Base-by-base conservation (phyloP, 2,888 invertebrate genomes). In the Hirtodrosophila histrioides region DNA sequence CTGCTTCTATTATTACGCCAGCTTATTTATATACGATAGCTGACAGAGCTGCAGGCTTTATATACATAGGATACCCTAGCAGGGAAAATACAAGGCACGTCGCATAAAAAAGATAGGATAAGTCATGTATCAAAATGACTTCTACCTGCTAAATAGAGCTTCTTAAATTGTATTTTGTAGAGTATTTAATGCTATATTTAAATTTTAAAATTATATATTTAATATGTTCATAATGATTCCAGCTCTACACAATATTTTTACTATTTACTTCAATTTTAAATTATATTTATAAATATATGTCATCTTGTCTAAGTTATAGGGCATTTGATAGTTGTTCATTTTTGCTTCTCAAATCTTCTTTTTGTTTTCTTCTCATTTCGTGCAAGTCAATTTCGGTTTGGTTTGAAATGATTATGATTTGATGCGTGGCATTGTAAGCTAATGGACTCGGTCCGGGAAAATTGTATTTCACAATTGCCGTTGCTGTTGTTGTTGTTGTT, bases 331-430 rank as follows among this genome's bases (percentile, higher is more conserved):
- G 40, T 51, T 11, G 40, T n/a, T 11, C 10, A 50, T 10, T 23
- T 40, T 39, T 29, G 6, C 11, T 5, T 3, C 1, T 37, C 8
- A 45, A 11, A 10, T 57, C 37, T 37, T 41, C 23, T 44, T 35
- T 31, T 6, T 6, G 3, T 35, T 54, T 56, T 45, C 35, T 54
- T 45, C 27, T 37, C 45, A 53, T 70, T 61, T 62, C 37, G n/a
- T 36, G 54, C 51, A 68, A 85, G 88, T 86, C 88, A 78, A 71
- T 75, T 88, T 81, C 56, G 48, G 54, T 85, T 82, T 70, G 37
- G 41, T 58, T 70, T 79, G 53, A 50, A 68, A 63, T 68, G 74
- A 74, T 78, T 78, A 68, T 82, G 68, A 85, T 75, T 78, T 62
- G 68, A 78, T 70, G 71, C 66, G 69, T 74, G 57, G 40, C 40